phyloP scores from a whole-genome alignment of 2,113 vertebrate genomes.

The Ictalurus furcatus region DNA sequence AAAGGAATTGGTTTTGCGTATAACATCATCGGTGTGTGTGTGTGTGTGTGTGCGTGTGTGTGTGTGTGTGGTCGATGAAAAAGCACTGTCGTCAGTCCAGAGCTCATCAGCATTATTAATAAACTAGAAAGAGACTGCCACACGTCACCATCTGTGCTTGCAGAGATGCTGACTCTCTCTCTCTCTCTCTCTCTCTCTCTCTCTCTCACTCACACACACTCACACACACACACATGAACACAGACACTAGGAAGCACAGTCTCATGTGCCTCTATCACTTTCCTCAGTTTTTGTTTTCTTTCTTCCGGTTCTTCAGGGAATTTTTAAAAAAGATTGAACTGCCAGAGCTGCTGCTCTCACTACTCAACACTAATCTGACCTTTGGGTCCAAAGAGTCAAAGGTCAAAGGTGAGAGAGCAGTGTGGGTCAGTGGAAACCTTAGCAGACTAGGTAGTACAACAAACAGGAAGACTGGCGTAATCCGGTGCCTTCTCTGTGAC shows the following conservation, averaged over 20 bases:
- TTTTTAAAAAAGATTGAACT: not conserved
- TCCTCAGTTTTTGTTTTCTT: not conserved
- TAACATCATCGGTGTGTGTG: conserved; percentile 33
- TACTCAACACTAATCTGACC: not conserved
- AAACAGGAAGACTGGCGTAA: conserved; percentile 13
- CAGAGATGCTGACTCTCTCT: not conserved
- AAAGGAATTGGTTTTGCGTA: conserved; percentile 8
- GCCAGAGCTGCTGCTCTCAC: not conserved
- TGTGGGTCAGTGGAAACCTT: conserved; percentile 2
- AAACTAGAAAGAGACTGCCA: conserved; percentile 36
- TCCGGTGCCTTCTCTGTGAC: not conserved
- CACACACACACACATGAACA: not conserved
- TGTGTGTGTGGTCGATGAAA: conserved; percentile 10
- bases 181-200: not conserved
- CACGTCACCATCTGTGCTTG: conserved; percentile 42
- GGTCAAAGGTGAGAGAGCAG: conserved; percentile 20
- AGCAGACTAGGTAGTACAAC: conserved; percentile 13
- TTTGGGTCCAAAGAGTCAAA: not conserved
- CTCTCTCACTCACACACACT: not conserved
- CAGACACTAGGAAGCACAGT: conserved; percentile 1
- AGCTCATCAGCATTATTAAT: conserved; percentile 50
- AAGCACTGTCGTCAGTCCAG: conserved; percentile 33
- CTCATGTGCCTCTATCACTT: not conserved
- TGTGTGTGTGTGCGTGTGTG: conserved; percentile 14
- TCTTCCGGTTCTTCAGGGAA: not conserved